These are phyloP conservation scores for Lagria hirta DNA, from an alignment of 2,888 invertebrate species.

Conservation along the genomic window DNA sequence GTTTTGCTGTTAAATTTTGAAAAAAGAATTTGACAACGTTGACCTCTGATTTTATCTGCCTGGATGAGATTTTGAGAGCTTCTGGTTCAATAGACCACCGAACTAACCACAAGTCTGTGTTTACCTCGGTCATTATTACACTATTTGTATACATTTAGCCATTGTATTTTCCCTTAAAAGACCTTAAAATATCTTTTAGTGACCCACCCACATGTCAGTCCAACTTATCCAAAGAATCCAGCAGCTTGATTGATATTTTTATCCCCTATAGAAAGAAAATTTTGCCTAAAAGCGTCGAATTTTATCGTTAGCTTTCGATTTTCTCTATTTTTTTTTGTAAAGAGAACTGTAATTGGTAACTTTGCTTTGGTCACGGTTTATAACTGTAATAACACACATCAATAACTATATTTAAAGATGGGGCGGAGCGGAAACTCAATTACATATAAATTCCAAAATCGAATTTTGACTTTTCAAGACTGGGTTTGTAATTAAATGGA, in stretches of 20 bases:
- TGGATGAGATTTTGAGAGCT: no score
- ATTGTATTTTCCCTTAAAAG: conserved; percentile 39
- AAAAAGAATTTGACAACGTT: no score
- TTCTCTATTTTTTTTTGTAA: no score
- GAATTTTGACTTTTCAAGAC: no score
- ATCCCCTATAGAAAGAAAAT: conserved; percentile 37
- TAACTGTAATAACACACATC: conserved; percentile 21
- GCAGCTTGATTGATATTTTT: conserved; percentile 36
- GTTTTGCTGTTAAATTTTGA: no score
- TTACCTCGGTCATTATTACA: conserved; percentile 48
- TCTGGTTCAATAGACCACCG: neutral
- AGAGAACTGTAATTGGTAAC: conserved; percentile 13
- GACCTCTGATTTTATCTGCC: no score
- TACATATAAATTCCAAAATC: conserved; percentile 20
- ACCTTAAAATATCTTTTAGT: conserved; percentile 40
- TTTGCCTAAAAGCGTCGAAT: no score
- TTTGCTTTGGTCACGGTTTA: conserved; percentile 22
- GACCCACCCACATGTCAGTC: no score
- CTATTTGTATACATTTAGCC: conserved; percentile 51
- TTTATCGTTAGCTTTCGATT: conserved; percentile 4
- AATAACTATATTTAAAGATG: conserved; percentile 21
- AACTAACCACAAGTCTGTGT: conserved; percentile 24
- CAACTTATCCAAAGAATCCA: conserved; percentile 16
- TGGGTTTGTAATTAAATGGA: no score
- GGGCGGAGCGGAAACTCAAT: conserved; percentile 14